Percentiles rank a stretch among this genome's conserved stretches.
These are phyloP conservation scores for Sternarchorhynchus goeldii DNA, from an alignment of 2,797 vertebrate species.

Conservation along the genomic window DNA sequence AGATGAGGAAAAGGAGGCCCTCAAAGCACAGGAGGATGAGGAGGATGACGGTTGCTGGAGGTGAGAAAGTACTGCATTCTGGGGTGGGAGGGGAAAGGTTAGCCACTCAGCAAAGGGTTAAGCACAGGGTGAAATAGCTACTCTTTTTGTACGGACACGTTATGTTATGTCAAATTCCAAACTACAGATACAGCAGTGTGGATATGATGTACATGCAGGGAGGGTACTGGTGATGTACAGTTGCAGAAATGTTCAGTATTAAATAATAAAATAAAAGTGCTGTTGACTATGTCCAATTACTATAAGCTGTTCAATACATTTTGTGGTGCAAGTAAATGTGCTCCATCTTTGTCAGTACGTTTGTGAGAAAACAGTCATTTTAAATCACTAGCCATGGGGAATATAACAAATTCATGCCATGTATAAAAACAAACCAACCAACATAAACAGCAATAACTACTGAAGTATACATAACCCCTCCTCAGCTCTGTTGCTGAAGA, in stretches of 20 bases:
- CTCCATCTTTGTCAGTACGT: too few relatives aligned
- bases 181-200: not conserved
- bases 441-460: not conserved
- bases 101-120: slow-evolving; percentile 37
- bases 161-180: not conserved
- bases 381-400: too few relatives aligned
- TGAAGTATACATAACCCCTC: not conserved
- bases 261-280: too few relatives aligned
- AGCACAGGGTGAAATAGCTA: slow-evolving; percentile 10
- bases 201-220: too few relatives aligned
- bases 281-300: too few relatives aligned
- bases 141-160: not conserved
- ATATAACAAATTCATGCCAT: too few relatives aligned
- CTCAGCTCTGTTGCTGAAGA: not conserved
- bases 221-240: not conserved
- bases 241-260: not conserved
- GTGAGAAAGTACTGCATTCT: slow-evolving; percentile 99
- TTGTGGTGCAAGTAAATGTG: too few relatives aligned
- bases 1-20: slow-evolving; percentile 97
- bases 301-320: too few relatives aligned
- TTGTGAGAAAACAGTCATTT: too few relatives aligned
- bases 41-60: slow-evolving; percentile 95
- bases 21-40: slow-evolving; percentile 98
- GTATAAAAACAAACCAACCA: too few relatives aligned
- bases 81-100: slow-evolving; percentile 60